Evolutionary conservation across 92 coral and sea anemone genomes (phyloP).

Genomic region (Meandrina meandrites): DNA sequence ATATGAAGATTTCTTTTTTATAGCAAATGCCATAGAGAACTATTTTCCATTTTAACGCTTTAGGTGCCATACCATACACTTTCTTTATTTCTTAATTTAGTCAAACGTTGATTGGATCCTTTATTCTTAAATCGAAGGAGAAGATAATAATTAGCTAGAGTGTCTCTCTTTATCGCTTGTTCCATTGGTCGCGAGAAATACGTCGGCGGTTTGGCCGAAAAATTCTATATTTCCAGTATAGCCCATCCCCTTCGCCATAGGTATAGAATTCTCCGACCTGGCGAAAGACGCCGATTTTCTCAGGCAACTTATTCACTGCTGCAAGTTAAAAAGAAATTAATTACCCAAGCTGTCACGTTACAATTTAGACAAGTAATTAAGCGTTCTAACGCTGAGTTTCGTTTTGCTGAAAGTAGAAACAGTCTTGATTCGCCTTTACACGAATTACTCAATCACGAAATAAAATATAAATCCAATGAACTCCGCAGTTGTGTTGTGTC

Average conservation of each 20-base stretch:
- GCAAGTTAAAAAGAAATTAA: no score
- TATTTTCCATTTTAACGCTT: neutral
- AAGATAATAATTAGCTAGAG: no score
- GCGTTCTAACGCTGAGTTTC: no score
- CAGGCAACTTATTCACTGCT: no score
- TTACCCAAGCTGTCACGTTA: no score
- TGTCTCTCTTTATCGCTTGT: no score
- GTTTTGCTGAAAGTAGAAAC: no score
- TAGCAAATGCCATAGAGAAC: neutral
- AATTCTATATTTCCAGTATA: neutral
- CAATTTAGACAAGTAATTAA: no score
- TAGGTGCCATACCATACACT: neutral
- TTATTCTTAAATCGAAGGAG: no score
- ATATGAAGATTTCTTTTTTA: neutral
- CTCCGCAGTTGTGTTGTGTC: neutral
- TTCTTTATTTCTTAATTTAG: no score
- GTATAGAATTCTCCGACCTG: neutral
- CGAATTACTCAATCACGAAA: neutral
- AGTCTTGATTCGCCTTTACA: neutral
- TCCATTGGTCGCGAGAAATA: neutral
- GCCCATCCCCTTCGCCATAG: neutral
- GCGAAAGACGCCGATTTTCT: no score
- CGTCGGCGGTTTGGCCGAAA: neutral
- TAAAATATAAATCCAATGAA: neutral
- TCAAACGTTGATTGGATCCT: no score